Conservation (phyloP, 37 sponge, comb jelly and placozoan genomes). For the Beroe ovata region DNA sequence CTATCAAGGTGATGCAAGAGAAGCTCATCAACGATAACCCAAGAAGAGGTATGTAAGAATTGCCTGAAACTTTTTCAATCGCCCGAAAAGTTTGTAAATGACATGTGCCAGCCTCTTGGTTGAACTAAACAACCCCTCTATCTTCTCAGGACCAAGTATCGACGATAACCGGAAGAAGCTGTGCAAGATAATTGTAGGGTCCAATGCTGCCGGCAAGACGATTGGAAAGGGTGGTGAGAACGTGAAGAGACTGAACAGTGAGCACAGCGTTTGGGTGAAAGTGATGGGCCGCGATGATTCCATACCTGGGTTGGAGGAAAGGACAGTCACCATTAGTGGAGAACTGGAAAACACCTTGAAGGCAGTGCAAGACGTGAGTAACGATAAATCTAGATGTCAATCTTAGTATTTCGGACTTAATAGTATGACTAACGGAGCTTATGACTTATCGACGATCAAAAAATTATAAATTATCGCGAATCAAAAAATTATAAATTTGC, state of each 20-base stretch:
- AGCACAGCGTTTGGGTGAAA: slow-evolving; percentile 17
- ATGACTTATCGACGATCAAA: too few relatives aligned
- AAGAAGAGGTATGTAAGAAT: slow-evolving; percentile 26
- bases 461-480: too few relatives aligned
- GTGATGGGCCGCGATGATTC: slow-evolving; percentile 39
- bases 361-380: slow-evolving; percentile 30
- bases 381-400: too few relatives aligned
- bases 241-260: slow-evolving; percentile 25
- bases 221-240: slow-evolving; percentile 65
- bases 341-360: slow-evolving; percentile 16
- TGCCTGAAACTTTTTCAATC: too few relatives aligned
- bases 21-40: slow-evolving; percentile 57
- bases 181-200: slow-evolving; percentile 42
- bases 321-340: slow-evolving; percentile 28
- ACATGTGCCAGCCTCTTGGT: too few relatives aligned
- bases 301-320: slow-evolving; percentile 41
- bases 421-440: too few relatives aligned
- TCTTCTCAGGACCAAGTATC: slow-evolving; percentile 7
- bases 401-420: too few relatives aligned
- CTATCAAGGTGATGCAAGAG: slow-evolving; percentile 7
- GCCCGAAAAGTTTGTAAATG: too few relatives aligned
- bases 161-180: slow-evolving; percentile 21
- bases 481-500: too few relatives aligned
- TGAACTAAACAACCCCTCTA: too few relatives aligned
- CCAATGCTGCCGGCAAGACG: slow-evolving; percentile 55